Percentiles rank a stretch among this genome's conserved stretches.
phyloP scores from a whole-genome alignment of 2,888 invertebrate species.

The Agonopterix alstromeriana region DNA sequence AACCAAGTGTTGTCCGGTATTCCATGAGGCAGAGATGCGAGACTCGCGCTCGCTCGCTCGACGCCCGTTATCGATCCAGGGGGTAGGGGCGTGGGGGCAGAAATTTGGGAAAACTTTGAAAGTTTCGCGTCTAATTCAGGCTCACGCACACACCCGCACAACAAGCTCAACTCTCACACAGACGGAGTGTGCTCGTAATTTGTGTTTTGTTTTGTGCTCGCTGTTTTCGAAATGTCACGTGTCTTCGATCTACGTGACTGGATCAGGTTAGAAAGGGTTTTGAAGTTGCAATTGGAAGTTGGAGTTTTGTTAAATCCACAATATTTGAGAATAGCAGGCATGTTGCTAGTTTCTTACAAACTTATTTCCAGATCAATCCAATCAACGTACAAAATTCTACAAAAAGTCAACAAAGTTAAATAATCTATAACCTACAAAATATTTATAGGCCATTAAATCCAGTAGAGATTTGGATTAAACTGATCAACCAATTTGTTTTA shows the following conservation, averaged over 20 bases:
- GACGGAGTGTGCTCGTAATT: conserved; percentile 55
- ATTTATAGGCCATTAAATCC: too few relatives aligned
- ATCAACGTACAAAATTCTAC: too few relatives aligned
- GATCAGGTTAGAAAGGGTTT: conserved; percentile 36
- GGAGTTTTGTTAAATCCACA: too few relatives aligned
- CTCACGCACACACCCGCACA: conserved; percentile 67
- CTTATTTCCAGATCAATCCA: too few relatives aligned
- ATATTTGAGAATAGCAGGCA: too few relatives aligned
- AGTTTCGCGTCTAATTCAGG: conserved; percentile 77
- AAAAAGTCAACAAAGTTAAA: too few relatives aligned
- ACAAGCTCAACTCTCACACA: conserved; percentile 37
- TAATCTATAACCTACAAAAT: too few relatives aligned
- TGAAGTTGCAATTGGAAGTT: neutral
- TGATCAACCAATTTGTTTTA: too few relatives aligned
- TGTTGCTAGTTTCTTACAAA: too few relatives aligned
- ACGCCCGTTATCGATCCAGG: conserved; percentile 66
- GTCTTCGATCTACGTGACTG: conserved; percentile 55
- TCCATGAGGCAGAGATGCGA: conserved; percentile 60
- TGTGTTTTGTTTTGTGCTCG: conserved; percentile 59
- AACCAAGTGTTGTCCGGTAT: conserved; percentile 70
- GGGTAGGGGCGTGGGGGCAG: conserved; percentile 55
- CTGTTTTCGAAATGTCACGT: conserved; percentile 65
- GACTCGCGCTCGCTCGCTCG: conserved; percentile 53
- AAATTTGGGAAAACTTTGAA: conserved; percentile 78
- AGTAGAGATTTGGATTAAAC: too few relatives aligned